Conservation (phyloP, 2,888 invertebrate genomes). For the Monopis laevigella region DNA sequence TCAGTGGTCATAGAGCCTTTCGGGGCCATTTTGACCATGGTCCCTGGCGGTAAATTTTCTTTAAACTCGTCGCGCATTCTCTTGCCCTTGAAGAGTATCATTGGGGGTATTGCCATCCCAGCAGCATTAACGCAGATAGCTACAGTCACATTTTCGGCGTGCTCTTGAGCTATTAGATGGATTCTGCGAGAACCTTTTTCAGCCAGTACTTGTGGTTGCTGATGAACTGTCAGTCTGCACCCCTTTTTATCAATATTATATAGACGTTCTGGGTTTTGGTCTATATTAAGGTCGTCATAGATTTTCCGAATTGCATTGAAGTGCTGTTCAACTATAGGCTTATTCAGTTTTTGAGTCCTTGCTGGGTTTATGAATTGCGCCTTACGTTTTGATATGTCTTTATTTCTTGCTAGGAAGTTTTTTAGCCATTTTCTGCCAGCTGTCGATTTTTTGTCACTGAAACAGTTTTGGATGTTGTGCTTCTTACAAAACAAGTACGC, state of each 20-base stretch:
- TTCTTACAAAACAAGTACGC: too few relatives aligned
- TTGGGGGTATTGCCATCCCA: too few relatives aligned
- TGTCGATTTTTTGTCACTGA: neutral
- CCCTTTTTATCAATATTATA: constrained; percentile 3
- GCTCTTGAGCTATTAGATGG: too few relatives aligned
- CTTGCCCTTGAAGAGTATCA: too few relatives aligned
- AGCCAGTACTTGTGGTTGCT: too few relatives aligned
- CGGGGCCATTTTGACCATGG: constrained; percentile 5
- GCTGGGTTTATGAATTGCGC: constrained; percentile 15
- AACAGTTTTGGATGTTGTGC: too few relatives aligned
- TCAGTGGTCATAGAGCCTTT: constrained; percentile 8
- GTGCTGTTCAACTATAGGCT: constrained; percentile 14
- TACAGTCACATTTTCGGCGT: too few relatives aligned
- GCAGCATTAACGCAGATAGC: too few relatives aligned
- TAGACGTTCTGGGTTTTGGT: constrained; percentile 11
- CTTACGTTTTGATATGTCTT: constrained; percentile 6
- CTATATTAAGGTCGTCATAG: constrained; percentile 8
- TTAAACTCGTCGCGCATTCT: neutral
- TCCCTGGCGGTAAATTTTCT: constrained; percentile 2
- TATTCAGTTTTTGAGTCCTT: constrained; percentile 14
- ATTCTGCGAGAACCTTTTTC: too few relatives aligned
- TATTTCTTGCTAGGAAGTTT: constrained; percentile 11
- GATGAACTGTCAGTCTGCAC: too few relatives aligned
- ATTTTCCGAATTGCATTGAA: constrained; percentile 10
- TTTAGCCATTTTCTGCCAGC: neutral